These are phyloP conservation scores for Halocynthia roretzi DNA, from an alignment of 23 tunicate species.

Conservation along the genomic window DNA sequence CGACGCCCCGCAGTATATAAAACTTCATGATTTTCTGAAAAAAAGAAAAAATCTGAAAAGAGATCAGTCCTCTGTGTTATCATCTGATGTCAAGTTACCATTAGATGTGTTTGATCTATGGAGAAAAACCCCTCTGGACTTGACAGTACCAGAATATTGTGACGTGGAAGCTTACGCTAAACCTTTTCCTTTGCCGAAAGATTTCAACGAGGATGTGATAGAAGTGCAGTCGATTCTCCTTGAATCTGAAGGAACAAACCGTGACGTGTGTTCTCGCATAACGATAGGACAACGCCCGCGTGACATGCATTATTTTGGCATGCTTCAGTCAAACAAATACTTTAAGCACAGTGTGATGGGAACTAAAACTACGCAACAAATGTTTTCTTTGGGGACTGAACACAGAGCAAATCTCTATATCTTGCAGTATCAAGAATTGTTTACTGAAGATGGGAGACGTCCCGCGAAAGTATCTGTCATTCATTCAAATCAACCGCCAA, in stretches of 20 bases:
- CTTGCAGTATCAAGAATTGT: slow-evolving; percentile 82
- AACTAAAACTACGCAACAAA: slow-evolving; percentile 16
- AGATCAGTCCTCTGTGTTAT: not conserved
- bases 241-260: slow-evolving; percentile 53
- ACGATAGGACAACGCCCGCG: slow-evolving; percentile 78
- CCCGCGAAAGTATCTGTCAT: slow-evolving; percentile 70
- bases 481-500: slow-evolving; percentile 3
- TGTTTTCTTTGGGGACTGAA: slow-evolving; percentile 76
- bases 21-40: slow-evolving; percentile 57
- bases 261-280: slow-evolving; percentile 72
- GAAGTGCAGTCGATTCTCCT: slow-evolving; percentile 75
- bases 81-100: slow-evolving; percentile 45
- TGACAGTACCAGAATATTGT: slow-evolving; percentile 12
- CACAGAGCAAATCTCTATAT: slow-evolving; percentile 74
- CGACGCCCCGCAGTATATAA: slow-evolving; percentile 42
- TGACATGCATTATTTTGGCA: slow-evolving; percentile 82
- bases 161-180: slow-evolving; percentile 42
- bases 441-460: slow-evolving; percentile 93
- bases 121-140: slow-evolving; percentile 43
- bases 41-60: slow-evolving; percentile 28
- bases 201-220: slow-evolving; percentile 8
- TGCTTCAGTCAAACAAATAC: slow-evolving; percentile 82
- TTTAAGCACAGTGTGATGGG: slow-evolving; percentile 32
- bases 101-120: slow-evolving; percentile 56
- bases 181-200: slow-evolving; percentile 24